These are phyloP conservation scores for Mus spicilegus DNA, from an alignment of 2,113 vertebrate species.

Conservation along the genomic window DNA sequence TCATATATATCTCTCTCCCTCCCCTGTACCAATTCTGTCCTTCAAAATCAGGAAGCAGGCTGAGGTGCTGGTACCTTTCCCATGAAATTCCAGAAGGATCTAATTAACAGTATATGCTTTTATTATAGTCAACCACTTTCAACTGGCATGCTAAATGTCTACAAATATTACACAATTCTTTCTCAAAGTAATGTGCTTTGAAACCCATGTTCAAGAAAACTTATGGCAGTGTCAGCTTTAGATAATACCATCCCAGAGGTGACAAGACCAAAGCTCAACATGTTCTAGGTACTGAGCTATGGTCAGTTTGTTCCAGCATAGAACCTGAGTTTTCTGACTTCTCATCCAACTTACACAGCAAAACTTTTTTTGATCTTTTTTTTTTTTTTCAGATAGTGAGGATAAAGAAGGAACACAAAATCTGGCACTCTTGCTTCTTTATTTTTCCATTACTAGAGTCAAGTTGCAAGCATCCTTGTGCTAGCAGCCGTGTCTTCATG, in stretches of 20 bases:
- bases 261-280: not conserved
- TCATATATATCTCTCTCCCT: not conserved
- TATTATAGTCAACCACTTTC: not conserved
- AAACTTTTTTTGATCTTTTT: slow-evolving; percentile 22
- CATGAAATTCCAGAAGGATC: not conserved
- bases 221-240: not conserved
- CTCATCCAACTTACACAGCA: not conserved
- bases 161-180: not conserved
- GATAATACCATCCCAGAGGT: not conserved
- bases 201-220: not conserved
- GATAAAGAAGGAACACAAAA: slow-evolving; percentile 33
- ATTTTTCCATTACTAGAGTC: not conserved
- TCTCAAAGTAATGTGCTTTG: not conserved
- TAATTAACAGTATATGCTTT: not conserved
- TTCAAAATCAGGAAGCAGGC: not conserved
- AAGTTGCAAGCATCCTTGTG: slow-evolving; percentile 43
- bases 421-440: not conserved
- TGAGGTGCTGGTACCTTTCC: not conserved
- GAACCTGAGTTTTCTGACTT: slow-evolving; percentile 7
- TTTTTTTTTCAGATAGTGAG: not conserved
- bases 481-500: not conserved
- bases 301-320: not conserved
- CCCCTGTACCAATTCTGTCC: not conserved
- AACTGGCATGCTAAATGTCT: not conserved
- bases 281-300: not conserved